Conservation (phyloP, 2,797 vertebrate species). For the Leptoclinus maculatus region DNA sequence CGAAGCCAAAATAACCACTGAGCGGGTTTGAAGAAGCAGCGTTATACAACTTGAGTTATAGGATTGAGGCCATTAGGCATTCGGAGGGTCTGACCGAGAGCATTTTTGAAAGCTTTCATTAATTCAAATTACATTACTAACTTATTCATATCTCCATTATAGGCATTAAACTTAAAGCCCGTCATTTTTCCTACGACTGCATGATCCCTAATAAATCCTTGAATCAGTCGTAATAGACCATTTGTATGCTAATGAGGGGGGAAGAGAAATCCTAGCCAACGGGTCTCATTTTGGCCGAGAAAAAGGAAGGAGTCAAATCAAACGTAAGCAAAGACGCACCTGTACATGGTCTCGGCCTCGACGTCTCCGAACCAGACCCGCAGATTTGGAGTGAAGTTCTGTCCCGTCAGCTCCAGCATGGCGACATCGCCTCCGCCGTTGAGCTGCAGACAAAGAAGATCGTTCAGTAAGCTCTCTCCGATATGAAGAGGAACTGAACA, state of each 20-base stretch:
- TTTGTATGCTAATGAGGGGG: neutral
- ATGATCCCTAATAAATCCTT: neutral
- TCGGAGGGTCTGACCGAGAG: neutral
- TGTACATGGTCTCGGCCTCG: conserved; percentile 99
- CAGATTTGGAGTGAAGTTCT: conserved; percentile 99
- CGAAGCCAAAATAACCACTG: neutral
- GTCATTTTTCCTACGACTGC: neutral
- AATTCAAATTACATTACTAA: neutral
- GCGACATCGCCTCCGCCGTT: conserved; percentile 98
- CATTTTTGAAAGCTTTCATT: conserved; percentile 10
- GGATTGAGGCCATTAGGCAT: neutral
- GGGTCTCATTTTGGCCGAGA: neutral
- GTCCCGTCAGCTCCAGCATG: conserved; percentile 99
- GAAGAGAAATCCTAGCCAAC: neutral
- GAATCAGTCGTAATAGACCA: neutral
- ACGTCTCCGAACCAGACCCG: conserved; percentile 99
- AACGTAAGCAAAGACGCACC: conserved; percentile 75
- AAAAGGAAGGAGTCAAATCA: neutral
- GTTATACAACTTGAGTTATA: neutral
- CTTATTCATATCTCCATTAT: neutral
- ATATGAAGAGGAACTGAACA: neutral
- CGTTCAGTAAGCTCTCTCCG: too few species aligned
- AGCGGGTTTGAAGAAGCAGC: neutral
- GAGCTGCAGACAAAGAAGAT: conserved; percentile 79
- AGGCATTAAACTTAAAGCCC: neutral